Conservation (phyloP, 1,140 invertebrate genomes). For the Aradophagus sp. region DNA sequence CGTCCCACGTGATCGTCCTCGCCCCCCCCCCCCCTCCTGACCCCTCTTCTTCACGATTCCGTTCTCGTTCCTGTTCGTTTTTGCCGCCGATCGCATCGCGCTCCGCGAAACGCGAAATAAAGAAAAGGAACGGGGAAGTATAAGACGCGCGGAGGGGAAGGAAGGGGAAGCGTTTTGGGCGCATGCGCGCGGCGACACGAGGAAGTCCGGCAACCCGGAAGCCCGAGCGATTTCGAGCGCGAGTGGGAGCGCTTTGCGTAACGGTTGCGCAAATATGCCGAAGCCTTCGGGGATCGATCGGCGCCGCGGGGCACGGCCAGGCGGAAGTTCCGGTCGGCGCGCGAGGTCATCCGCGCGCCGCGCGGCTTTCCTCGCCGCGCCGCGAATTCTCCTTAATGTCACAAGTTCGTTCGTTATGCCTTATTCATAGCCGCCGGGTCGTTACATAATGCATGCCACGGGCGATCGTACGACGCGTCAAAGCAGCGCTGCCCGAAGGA, state of each 20-base stretch:
- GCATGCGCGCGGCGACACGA: slow-evolving; percentile 22
- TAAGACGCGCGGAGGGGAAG: too few species aligned
- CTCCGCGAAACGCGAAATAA: slow-evolving; percentile 12
- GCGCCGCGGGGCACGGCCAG: slow-evolving; percentile 27
- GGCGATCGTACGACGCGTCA: slow-evolving; percentile 19
- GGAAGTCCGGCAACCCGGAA: slow-evolving; percentile 38
- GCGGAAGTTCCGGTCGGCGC: slow-evolving; percentile 45
- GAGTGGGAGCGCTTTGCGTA: slow-evolving; percentile 22
- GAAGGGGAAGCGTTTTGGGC: too few species aligned
- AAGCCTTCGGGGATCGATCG: slow-evolving; percentile 19
- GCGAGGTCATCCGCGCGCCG: slow-evolving; percentile 21
- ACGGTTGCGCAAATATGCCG: slow-evolving; percentile 36
- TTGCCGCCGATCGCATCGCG: slow-evolving; percentile 8
- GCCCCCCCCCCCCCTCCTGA: slow-evolving; percentile 35
- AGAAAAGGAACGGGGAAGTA: too few species aligned
- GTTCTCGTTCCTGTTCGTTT: slow-evolving; percentile 27
- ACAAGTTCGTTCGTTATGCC: slow-evolving; percentile 62
- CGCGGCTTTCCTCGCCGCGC: slow-evolving; percentile 28
- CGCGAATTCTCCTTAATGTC: slow-evolving; percentile 59
- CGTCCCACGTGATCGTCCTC: slow-evolving; percentile 39
- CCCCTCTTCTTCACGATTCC: slow-evolving; percentile 24
- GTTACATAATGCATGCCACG: slow-evolving; percentile 55
- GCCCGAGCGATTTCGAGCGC: slow-evolving; percentile 4
- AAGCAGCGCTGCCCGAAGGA: too few species aligned
- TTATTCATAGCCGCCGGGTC: slow-evolving; percentile 60